phyloP scores from a whole-genome alignment of 37 sponge, comb jelly and placozoan genomes.

The Amphimedon queenslandica region DNA sequence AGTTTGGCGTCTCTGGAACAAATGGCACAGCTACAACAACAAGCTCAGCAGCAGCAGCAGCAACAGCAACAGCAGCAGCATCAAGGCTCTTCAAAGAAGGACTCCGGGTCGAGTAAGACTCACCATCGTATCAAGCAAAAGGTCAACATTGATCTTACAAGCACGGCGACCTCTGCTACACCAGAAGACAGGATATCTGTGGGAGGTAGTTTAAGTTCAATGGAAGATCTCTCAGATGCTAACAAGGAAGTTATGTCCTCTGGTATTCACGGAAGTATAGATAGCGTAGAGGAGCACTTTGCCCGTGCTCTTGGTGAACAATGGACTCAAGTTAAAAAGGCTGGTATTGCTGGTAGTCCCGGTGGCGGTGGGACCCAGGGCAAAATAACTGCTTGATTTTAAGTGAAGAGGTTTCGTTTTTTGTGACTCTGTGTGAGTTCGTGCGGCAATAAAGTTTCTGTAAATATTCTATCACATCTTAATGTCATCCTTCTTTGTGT shows the following conservation, averaged over 20 bases:
- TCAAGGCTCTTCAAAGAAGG: not conserved
- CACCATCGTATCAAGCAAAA: too few species aligned
- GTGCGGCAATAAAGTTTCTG: too few species aligned
- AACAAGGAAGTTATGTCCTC: not conserved
- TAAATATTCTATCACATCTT: too few species aligned
- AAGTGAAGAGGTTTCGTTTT: too few species aligned
- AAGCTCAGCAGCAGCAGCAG: not conserved
- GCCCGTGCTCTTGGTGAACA: constrained; percentile 11
- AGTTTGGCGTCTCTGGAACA: not conserved
- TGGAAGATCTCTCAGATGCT: not conserved
- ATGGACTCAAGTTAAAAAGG: not conserved
- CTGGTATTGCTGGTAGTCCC: too few species aligned
- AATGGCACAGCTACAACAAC: not conserved
- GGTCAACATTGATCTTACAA: too few species aligned
- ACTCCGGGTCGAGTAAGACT: not conserved
- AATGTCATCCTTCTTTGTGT: too few species aligned
- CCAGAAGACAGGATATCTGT: too few species aligned
- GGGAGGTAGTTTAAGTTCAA: not conserved
- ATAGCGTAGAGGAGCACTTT: constrained; percentile 32
- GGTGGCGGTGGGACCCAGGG: too few species aligned
- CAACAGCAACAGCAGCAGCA: not conserved
- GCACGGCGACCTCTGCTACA: too few species aligned
- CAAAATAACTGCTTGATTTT: too few species aligned
- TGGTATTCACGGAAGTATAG: not conserved
- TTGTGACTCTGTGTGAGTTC: too few species aligned